Percentiles rank a stretch among this genome's conserved stretches.
Evolutionary conservation across 2,113 vertebrate genomes (phyloP).

Genomic region (Catharus minimus): DNA sequence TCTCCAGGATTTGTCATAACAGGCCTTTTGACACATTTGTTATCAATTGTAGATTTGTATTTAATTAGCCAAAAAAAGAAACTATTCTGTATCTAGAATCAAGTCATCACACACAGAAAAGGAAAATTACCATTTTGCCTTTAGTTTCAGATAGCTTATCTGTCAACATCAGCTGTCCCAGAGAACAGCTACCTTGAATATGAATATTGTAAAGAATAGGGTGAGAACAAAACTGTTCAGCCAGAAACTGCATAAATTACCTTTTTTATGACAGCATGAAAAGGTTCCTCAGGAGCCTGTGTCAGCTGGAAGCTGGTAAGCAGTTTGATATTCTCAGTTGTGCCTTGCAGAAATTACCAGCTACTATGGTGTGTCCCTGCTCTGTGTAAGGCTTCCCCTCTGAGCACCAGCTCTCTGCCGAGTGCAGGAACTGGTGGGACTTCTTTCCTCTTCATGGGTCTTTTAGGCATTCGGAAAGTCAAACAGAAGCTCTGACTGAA

Average conservation of each 20-base stretch:
- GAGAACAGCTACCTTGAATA: neutral
- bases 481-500: slow-evolving; percentile 43
- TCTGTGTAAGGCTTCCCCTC: slow-evolving; percentile 72
- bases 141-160: neutral
- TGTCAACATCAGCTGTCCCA: neutral
- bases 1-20: slow-evolving; percentile 16
- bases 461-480: neutral
- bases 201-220: neutral
- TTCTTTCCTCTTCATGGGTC: neutral
- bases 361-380: slow-evolving; percentile 64
- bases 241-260: neutral
- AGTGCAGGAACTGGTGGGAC: neutral
- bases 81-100: neutral
- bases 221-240: neutral
- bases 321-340: neutral
- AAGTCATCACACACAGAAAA: neutral
- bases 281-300: neutral
- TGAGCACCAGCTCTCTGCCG: slow-evolving; percentile 65
- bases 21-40: neutral
- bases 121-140: neutral
- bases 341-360: slow-evolving; percentile 73
- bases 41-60: slow-evolving; percentile 2
- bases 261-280: neutral
- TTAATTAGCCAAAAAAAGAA: neutral
- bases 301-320: neutral